These are phyloP conservation scores for Catalaphyllia jardinei DNA, from an alignment of 64 coral and sea anemone species.

Conservation along the genomic window DNA sequence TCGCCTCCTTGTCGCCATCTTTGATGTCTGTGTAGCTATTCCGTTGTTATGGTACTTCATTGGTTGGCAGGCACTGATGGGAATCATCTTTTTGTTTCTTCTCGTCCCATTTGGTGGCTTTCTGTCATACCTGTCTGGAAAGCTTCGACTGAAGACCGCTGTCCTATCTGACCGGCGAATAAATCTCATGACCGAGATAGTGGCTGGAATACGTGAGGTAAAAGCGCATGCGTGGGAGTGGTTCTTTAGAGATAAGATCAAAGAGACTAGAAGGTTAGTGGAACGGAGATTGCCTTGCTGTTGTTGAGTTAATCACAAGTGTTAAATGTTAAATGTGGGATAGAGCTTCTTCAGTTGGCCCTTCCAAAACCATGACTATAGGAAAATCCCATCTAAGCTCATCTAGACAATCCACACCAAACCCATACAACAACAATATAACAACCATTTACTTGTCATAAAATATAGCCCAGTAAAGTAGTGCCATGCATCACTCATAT, in stretches of 20 bases:
- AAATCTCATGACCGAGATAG: conserved; percentile 50
- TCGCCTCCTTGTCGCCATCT: conserved; percentile 35
- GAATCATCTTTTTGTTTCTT: conserved; percentile 32
- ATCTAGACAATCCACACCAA: no score
- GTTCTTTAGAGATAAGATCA: conserved; percentile 35
- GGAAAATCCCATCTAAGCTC: no score
- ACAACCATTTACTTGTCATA: no score
- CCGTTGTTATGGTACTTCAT: conserved; percentile 46
- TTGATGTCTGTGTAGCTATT: conserved; percentile 33
- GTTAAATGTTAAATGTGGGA: no score
- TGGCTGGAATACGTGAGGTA: conserved; percentile 54
- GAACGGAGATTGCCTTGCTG: no score
- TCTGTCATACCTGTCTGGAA: conserved; percentile 24
- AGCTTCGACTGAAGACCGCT: conserved; percentile 50
- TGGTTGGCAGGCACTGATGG: conserved; percentile 52
- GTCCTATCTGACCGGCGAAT: conserved; percentile 41
- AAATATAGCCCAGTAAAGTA: no score
- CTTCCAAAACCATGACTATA: no score
- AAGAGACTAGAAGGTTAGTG: conserved; percentile 38
- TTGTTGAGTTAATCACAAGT: no score
- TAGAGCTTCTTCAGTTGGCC: no score
- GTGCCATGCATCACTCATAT: no score
- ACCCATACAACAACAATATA: no score
- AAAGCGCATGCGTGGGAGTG: conserved; percentile 59
- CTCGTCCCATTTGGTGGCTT: conserved; percentile 29